Evolutionary conservation across 2,888 invertebrate species (phyloP), one percentile per base, ranked within the genome.

Genomic region (Aporophyla nigra): DNA sequence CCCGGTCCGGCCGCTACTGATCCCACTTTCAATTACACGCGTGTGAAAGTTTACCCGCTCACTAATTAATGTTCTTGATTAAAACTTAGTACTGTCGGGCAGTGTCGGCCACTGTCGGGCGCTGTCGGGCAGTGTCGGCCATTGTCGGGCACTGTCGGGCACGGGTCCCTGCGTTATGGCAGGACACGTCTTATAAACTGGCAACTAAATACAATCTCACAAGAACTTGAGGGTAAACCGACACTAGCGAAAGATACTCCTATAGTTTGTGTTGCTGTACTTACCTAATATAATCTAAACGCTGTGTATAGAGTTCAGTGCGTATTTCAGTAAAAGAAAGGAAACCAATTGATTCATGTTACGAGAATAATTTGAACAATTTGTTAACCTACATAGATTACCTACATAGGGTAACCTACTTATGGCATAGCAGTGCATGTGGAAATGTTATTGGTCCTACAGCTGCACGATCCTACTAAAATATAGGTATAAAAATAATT

Each of bases 61-160:
- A 78, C 74, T 90, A 87, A 90, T 89, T 89, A 88, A 88, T 89
- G 83, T 87, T 87, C 88, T 90, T 90, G 87, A 90, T 90, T 89
- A 87, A 90, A 90, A 88, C 87, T 89, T 88, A 84, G 74, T 70
- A 80, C 74, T 66, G 58, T 58, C 19, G 46, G 24, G 9, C 40
- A 46, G 10, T 46, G 21, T 46, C 24, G 49, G 65, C 43, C 14
- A 21, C 3, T 54, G 70, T 59, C 27, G 27, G 19, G 40, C 12
- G 40, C 33, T 24, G 24, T 21, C 24, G 33, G 46, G n/a, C n/a
- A n/a, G 10, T 46, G 21, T 46, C 24, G 49, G 65, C 43, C 14
- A 21, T 5, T 54, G 70, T 59, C 27, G 27, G 19, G 40, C 12
- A 40, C 33, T 24, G 24, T 21, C 24, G 33, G 46, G 51, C 5